Percentiles rank a stretch among this genome's conserved stretches.
Conservation (phyloP, 2,797 vertebrate species). For the Heterohyrax brucei region DNA sequence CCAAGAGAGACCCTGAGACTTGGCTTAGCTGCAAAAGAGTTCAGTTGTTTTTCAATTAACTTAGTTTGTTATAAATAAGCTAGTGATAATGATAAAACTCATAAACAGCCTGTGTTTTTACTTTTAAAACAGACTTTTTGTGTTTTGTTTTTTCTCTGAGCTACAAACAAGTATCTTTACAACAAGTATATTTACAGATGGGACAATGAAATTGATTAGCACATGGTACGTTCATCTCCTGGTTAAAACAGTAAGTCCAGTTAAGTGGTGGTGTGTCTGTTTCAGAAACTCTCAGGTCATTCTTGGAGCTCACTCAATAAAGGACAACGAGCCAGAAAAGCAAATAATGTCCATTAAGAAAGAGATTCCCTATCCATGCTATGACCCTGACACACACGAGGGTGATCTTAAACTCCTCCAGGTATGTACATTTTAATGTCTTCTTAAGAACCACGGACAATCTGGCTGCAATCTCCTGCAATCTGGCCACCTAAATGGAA, state of each 20-base stretch:
- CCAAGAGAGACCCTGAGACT: neutral
- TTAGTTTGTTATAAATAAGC: neutral
- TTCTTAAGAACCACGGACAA: neutral
- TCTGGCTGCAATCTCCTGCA: neutral
- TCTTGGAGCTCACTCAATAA: constrained; percentile 85
- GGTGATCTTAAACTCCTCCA: constrained; percentile 86
- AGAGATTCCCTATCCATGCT: constrained; percentile 63
- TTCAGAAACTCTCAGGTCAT: constrained; percentile 65
- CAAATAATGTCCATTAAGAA: constrained; percentile 64
- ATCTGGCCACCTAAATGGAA: neutral
- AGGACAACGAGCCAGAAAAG: constrained; percentile 40
- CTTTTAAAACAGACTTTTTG: neutral
- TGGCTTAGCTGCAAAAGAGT: neutral
- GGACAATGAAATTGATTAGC: neutral
- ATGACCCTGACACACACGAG: accelerated
- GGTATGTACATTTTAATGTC: constrained; percentile 69
- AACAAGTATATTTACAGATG: neutral
- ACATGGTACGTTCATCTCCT: neutral
- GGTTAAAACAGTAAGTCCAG: neutral
- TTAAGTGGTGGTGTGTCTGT: constrained; percentile 13
- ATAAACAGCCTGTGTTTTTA: neutral
- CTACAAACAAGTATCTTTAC: neutral
- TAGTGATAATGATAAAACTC: neutral
- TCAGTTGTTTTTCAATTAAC: constrained; percentile 18
- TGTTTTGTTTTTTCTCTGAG: constrained; percentile 45